Evolutionary conservation across 2,888 invertebrate genomes (phyloP).

Genomic region (Diloba caeruleocephala): DNA sequence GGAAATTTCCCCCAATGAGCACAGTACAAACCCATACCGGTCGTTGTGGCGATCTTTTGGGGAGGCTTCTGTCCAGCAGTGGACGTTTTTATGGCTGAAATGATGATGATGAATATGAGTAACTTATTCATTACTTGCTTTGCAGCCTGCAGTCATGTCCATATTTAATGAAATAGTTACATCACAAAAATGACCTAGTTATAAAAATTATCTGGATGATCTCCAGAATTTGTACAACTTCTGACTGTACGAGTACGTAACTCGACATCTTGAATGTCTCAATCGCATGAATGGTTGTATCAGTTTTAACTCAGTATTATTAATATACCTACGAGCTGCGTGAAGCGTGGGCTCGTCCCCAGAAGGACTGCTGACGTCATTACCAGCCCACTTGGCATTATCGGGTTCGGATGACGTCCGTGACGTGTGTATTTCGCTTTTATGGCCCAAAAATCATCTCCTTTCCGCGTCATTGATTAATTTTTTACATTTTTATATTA

Average conservation of each 20-base stretch:
- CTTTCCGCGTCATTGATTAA: slow-evolving; percentile 25
- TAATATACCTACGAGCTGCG: slow-evolving; percentile 47
- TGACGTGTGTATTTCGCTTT: slow-evolving; percentile 40
- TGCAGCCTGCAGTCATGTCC: slow-evolving; percentile 1
- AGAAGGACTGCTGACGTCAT: slow-evolving; percentile 73
- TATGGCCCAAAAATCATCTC: slow-evolving; percentile 44
- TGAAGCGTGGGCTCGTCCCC: slow-evolving; percentile 68
- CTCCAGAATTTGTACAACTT: slow-evolving; percentile 38
- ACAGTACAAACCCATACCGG: too few species aligned
- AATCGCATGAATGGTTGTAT: slow-evolving; percentile 47
- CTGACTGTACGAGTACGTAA: slow-evolving; percentile 29
- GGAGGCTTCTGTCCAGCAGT: too few species aligned
- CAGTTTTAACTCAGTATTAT: slow-evolving; percentile 42
- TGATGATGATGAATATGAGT: too few species aligned
- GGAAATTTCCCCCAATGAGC: too few species aligned
- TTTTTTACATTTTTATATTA: slow-evolving; percentile 27
- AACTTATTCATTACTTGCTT: background rate
- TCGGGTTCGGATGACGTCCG: slow-evolving; percentile 38
- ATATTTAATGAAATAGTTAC: background rate
- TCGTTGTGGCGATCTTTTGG: too few species aligned
- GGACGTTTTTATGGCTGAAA: too few species aligned
- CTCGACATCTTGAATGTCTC: slow-evolving; percentile 29
- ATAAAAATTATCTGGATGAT: slow-evolving; percentile 12
- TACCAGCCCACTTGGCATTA: slow-evolving; percentile 49
- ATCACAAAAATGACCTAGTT: slow-evolving; percentile 8